Percentiles rank a stretch among this genome's conserved stretches.
Evolutionary conservation across 2,888 invertebrate genomes (phyloP).

Genomic region (Helobdella robusta): DNA sequence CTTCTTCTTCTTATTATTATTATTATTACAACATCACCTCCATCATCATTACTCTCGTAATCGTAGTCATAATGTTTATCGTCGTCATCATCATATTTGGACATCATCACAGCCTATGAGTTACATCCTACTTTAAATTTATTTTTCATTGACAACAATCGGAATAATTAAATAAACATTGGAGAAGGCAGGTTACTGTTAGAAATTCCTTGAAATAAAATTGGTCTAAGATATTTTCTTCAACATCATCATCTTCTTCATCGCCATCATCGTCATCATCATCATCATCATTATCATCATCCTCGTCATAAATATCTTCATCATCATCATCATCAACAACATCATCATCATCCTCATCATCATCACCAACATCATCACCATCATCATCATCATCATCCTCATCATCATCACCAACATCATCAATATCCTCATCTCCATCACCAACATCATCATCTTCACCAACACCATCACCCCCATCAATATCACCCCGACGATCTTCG

Average conservation of each 20-base stretch:
- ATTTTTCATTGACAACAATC: too few species aligned
- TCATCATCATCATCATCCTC: conserved; percentile 13
- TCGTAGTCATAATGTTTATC: too few species aligned
- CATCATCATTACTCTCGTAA: too few species aligned
- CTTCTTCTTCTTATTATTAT: too few species aligned
- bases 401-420: conserved; percentile 15
- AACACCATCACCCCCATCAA: conserved; percentile 11
- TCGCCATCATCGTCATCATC: conserved; percentile 13
- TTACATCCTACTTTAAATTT: too few species aligned
- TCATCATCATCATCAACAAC: conserved; percentile 24
- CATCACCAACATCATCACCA: conserved; percentile 3
- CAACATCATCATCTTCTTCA: conserved; percentile 10
- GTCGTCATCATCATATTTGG: too few species aligned
- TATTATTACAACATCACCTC: too few species aligned
- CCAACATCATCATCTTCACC: conserved; percentile 16
- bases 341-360: conserved; percentile 24
- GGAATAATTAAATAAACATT: too few species aligned
- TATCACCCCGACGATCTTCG: conserved; percentile 12
- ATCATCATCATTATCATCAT: conserved; percentile 24
- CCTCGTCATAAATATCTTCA: conserved; percentile 17
- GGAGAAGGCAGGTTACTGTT: too few species aligned
- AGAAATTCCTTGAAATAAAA: too few species aligned
- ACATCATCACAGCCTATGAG: too few species aligned
- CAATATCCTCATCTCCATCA: conserved; percentile 10
- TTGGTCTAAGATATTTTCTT: too few species aligned